Evolutionary conservation across 2,888 invertebrate species (phyloP).

Genomic region (Augochlorella aurata): DNA sequence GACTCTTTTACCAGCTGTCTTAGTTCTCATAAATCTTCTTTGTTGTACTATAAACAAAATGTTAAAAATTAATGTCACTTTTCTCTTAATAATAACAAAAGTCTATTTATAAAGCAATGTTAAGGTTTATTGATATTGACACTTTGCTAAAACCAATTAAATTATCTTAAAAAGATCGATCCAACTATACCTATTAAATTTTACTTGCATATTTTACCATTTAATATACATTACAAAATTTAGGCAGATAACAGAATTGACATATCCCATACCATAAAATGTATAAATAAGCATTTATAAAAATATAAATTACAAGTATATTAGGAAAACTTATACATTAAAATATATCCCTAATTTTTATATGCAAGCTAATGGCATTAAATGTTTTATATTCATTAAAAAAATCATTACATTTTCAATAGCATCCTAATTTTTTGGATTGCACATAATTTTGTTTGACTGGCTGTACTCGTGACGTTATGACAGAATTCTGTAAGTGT

Average conservation of each 20-base stretch:
- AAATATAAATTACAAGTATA: not conserved
- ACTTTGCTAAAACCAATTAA: not conserved
- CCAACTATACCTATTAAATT: not conserved
- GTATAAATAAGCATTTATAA: not conserved
- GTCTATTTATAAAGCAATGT: not conserved
- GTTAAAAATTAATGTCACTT: not conserved
- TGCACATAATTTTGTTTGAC: not conserved
- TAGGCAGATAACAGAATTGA: too few relatives aligned
- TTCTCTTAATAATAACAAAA: not conserved
- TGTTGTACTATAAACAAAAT: slow-evolving; percentile 39
- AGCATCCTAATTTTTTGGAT: not conserved
- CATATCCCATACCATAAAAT: not conserved
- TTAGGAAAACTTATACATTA: too few relatives aligned
- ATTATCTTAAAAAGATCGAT: not conserved
- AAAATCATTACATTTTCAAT: not conserved
- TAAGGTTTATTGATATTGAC: not conserved
- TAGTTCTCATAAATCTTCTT: slow-evolving; percentile 43
- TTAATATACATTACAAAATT: too few relatives aligned
- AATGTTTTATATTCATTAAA: not conserved
- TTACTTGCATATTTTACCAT: not conserved
- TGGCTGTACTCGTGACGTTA: not conserved
- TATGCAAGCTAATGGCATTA: too few relatives aligned
- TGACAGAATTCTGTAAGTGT: not conserved
- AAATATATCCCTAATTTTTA: too few relatives aligned
- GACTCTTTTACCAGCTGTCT: slow-evolving; percentile 46